Evolutionary conservation across 1,140 invertebrate genomes (phyloP), one percentile per base, ranked within the genome.

Genomic region (Platyscapa corneri): DNA sequence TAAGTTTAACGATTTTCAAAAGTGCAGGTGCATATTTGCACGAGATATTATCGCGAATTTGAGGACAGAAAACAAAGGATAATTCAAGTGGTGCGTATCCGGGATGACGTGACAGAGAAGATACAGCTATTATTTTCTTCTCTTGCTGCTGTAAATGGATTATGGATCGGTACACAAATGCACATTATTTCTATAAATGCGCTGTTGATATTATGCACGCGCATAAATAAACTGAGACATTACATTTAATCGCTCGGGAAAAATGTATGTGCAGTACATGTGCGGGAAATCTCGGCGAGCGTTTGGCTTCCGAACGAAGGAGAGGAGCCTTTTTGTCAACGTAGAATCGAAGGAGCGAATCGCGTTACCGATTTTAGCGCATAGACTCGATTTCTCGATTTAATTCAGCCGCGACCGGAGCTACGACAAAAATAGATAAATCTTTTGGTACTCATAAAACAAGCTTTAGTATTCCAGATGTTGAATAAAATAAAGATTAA

Each of bases 401-500:
- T 20, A 64, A 60, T 78, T 78, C 39, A 67, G n/a, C 65, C 34
- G 37, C n/a, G 64, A 82, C 39, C 60, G 49, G 12, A 56, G 83
- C 72, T 46, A 30, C 56, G 64, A 60, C n/a, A 82, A 84, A 79
- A 84, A 79, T 70, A 79, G 76, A 79, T 72, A 79, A 79, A 84
- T 83, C 46, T 79, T 83, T 79, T 78, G 75, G 27, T 32, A 30
- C 46, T 32, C 76, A 72, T 84, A 84, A 79, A 79, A 79, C 72
- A 64, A 72, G 64, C 65, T 84, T 84, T 83, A 70, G 53, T 79
- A 84, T 56, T 79, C 82, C 32, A 49, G 60, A 79, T 84, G 75
- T 79, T 78, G 75, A 84, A 84, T 84, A 79, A 84, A 84, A 84
- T 84, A 78, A 84, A 84, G 82, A 75, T 77, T 84, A 84, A 65